A percentile compares a stretch with the other conserved stretches of the same genome.
Evolutionary conservation across 2,797 vertebrate species (phyloP).

Genomic region (Ceyx erithaca): DNA sequence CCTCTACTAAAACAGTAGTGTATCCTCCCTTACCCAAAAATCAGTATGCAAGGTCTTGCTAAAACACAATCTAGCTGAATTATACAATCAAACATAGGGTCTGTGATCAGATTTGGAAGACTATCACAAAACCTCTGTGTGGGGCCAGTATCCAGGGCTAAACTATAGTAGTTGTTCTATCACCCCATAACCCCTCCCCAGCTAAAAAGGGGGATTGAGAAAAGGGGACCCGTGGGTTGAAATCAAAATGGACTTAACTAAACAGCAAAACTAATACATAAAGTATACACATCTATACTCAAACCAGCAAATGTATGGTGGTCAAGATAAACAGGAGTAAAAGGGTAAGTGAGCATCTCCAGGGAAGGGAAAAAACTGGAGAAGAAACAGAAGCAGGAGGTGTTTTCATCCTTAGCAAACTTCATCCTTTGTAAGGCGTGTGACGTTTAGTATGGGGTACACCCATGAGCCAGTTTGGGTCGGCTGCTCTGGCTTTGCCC

Average conservation of each 20-base stretch:
- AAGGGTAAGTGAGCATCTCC: background rate
- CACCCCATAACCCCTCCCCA: background rate
- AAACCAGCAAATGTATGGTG: background rate
- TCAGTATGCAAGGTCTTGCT: background rate
- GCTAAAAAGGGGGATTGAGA: background rate
- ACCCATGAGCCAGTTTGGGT: background rate
- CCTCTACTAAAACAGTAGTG: background rate
- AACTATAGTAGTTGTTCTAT: background rate
- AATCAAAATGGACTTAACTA: too few species aligned
- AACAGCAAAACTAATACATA: too few species aligned
- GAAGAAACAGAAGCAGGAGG: background rate
- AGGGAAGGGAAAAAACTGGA: background rate
- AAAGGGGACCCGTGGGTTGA: background rate
- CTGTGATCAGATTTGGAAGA: background rate
- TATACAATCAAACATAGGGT: background rate
- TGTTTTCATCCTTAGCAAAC: background rate
- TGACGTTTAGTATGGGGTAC: background rate
- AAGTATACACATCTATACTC: background rate
- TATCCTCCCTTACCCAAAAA: background rate
- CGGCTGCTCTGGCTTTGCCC: background rate
- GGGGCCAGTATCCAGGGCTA: background rate
- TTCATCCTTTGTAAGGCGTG: background rate
- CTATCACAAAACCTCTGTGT: background rate
- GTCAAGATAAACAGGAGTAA: background rate
- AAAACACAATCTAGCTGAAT: background rate